Conservation (phyloP, 1,140 invertebrate genomes). For the Halyomorpha halys region DNA sequence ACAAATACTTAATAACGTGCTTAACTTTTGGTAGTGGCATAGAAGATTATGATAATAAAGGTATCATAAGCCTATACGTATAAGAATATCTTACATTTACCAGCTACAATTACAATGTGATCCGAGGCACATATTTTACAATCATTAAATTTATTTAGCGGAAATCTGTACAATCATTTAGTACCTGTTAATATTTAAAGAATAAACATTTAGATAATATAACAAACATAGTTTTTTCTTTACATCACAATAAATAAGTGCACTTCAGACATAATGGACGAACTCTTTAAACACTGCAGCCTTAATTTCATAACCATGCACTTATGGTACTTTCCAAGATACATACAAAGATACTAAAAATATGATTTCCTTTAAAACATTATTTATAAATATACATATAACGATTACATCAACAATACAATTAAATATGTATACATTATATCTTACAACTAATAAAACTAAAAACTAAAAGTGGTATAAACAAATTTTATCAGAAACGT, state of each 20-base stretch:
- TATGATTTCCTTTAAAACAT: not conserved
- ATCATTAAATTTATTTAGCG: not conserved
- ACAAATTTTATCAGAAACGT: not conserved
- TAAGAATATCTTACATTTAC: no score
- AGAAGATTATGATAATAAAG: not conserved
- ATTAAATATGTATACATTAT: constrained; percentile 5
- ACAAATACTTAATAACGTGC: constrained; percentile 10
- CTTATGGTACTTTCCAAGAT: no score
- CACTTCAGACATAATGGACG: not conserved
- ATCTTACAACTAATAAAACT: constrained; percentile 11
- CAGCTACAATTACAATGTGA: constrained; percentile 11
- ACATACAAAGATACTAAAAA: no score
- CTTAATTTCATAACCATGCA: no score
- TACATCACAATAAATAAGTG: constrained; percentile 14
- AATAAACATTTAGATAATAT: constrained; percentile 14
- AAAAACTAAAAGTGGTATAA: constrained; percentile 13
- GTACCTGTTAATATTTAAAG: constrained; percentile 13
- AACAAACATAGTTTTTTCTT: constrained; percentile 12
- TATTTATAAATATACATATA: constrained; percentile 17
- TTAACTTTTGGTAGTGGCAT: not conserved
- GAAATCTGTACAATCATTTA: not conserved
- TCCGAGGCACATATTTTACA: constrained; percentile 10
- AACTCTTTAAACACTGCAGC: no score
- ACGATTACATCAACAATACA: constrained; percentile 8
- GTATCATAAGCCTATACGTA: no score